These are phyloP conservation scores for Drosophila pseudoobscura DNA, from an alignment of 1,140 invertebrate genomes.

Conservation along the genomic window DNA sequence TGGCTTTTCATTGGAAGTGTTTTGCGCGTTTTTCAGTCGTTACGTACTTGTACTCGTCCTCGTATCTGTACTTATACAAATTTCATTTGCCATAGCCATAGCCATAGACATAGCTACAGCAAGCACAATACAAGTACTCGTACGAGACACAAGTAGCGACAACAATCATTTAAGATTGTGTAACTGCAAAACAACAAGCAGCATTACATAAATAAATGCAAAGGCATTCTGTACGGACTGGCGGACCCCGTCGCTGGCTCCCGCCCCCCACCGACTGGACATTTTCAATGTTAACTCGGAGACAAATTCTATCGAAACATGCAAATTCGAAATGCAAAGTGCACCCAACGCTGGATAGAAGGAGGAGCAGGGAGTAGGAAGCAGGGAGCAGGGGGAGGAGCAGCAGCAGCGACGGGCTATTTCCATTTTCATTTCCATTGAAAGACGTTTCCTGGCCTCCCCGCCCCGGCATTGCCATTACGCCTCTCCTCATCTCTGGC, in stretches of 20 bases:
- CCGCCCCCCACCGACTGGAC: constrained; percentile 26
- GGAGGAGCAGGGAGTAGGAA: not conserved
- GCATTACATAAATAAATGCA: constrained; percentile 73
- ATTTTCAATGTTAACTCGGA: constrained; percentile 74
- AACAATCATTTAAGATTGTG: constrained; percentile 66
- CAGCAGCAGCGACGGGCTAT: constrained; percentile 10
- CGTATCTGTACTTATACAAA: constrained; percentile 20
- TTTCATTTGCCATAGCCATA: constrained; percentile 34
- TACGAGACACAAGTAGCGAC: constrained; percentile 5
- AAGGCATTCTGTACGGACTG: constrained; percentile 29
- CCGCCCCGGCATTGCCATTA: too few relatives aligned
- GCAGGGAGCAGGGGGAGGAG: not conserved
- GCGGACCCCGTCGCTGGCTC: not conserved
- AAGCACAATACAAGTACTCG: not conserved
- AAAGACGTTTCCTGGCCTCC: constrained; percentile 71
- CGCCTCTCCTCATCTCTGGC: too few relatives aligned
- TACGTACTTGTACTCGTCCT: too few relatives aligned
- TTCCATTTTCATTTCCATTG: constrained; percentile 74
- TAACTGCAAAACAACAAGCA: constrained; percentile 53
- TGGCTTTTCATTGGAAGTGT: constrained; percentile 73
- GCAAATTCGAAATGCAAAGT: constrained; percentile 46
- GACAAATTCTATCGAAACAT: constrained; percentile 53
- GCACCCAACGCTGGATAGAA: constrained; percentile 41
- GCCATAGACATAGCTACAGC: not conserved
- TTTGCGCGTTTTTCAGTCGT: constrained; percentile 57